Conservation (phyloP, 2,888 invertebrate species). For the Chalcis sispes region DNA sequence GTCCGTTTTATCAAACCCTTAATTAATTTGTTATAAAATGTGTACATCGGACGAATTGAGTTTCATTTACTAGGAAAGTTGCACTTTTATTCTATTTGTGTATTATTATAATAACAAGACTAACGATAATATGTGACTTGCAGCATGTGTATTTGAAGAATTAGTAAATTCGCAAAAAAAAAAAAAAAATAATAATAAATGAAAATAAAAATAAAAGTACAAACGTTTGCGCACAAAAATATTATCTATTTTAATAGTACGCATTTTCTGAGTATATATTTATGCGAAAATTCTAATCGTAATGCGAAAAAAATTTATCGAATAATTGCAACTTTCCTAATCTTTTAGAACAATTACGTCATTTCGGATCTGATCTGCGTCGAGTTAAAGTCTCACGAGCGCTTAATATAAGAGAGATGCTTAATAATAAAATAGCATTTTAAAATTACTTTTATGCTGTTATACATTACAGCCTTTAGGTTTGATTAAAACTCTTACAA, state of each 20-base stretch:
- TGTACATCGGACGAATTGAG: constrained; percentile 19
- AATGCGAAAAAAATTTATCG: background rate
- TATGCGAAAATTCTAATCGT: background rate
- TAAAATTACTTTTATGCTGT: constrained; percentile 18
- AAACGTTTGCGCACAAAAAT: constrained; percentile 1
- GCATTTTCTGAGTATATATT: background rate
- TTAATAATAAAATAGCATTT: constrained; percentile 16
- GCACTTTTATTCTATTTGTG: constrained; percentile 17
- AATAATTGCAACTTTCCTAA: constrained; percentile 27
- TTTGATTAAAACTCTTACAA: constrained; percentile 2
- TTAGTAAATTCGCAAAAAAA: background rate
- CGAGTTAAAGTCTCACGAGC: constrained; percentile 45
- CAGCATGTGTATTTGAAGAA: too few species aligned
- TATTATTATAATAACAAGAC: background rate
- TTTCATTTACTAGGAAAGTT: constrained; percentile 31
- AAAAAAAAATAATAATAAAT: background rate
- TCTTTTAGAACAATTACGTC: constrained; percentile 30
- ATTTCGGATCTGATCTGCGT: constrained; percentile 50
- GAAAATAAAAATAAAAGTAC: constrained; percentile 20
- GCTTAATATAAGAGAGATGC: background rate
- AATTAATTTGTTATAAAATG: background rate
- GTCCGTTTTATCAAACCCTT: background rate
- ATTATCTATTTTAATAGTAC: background rate
- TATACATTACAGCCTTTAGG: background rate
- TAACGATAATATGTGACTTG: too few species aligned